Evolutionary conservation across 2,113 vertebrate species (phyloP).

Genomic region (Hippoglossus stenolepis): DNA sequence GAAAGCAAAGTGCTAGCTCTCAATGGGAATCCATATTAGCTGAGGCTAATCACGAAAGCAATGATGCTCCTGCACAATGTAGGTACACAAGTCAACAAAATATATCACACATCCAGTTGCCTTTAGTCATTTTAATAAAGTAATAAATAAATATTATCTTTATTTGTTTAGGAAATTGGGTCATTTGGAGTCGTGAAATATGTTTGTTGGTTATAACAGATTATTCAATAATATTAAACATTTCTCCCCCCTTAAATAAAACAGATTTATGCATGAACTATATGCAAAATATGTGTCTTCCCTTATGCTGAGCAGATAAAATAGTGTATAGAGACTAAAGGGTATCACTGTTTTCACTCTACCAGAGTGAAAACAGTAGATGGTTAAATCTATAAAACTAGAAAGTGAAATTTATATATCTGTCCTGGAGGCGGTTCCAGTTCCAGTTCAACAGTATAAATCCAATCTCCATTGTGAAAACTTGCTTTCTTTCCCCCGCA

Average conservation of each 20-base stretch:
- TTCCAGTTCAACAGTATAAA: background rate
- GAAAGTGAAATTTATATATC: background rate
- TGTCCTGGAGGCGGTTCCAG: background rate
- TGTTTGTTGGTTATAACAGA: background rate
- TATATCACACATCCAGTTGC: background rate
- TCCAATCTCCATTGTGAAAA: background rate
- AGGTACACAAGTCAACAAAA: background rate
- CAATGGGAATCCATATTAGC: slow-evolving; percentile 27
- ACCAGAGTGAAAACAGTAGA: background rate
- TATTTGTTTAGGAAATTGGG: background rate
- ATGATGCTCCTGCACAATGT: slow-evolving; percentile 32
- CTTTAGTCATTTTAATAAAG: background rate
- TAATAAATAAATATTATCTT: too few relatives aligned
- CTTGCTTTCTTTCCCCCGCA: too few relatives aligned
- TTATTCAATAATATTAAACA: background rate
- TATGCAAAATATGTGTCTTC: background rate
- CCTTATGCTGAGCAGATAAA: background rate
- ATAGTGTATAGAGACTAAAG: too few relatives aligned
- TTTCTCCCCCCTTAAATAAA: background rate
- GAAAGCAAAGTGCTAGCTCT: background rate
- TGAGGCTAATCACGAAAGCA: slow-evolving; percentile 21
- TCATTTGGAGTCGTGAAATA: background rate
- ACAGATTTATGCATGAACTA: background rate
- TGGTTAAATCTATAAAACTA: background rate
- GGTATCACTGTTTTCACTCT: too few relatives aligned